Evolutionary conservation across 2,888 invertebrate genomes (phyloP).

Genomic region (Salticus scenicus): DNA sequence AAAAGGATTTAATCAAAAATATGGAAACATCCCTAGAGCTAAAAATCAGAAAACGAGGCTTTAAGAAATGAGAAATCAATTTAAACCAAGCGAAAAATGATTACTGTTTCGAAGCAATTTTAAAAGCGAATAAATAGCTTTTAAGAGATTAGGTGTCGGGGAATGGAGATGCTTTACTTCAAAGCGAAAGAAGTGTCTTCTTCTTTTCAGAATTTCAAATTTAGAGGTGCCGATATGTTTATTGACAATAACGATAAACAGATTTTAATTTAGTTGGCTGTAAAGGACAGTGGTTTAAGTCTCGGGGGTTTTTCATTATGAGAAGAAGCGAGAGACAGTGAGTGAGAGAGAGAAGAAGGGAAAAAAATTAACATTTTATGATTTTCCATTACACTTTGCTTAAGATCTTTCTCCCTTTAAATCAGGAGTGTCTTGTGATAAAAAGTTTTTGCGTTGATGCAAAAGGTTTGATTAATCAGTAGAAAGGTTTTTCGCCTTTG

Average conservation of each 20-base stretch:
- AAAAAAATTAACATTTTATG: neutral
- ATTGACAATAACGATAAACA: conserved; percentile 23
- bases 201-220: conserved; percentile 37
- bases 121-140: conserved; percentile 64
- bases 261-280: conserved; percentile 34
- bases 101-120: conserved; percentile 56
- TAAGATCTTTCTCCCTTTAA: neutral
- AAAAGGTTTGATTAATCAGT: neutral
- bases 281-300: conserved; percentile 1
- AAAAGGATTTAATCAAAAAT: conserved; percentile 67
- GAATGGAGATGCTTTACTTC: conserved; percentile 21
- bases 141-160: conserved; percentile 53
- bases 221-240: conserved; percentile 5
- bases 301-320: neutral
- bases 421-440: neutral
- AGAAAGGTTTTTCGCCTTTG: neutral
- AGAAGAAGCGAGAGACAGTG: too few relatives aligned
- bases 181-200: conserved; percentile 16
- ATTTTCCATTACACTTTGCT: neutral
- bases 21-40: conserved; percentile 27
- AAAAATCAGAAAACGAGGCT: conserved; percentile 55
- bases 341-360: neutral
- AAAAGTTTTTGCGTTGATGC: neutral
- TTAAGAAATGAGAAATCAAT: conserved; percentile 64
- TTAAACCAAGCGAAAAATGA: conserved; percentile 46